Conservation (phyloP, 1,140 invertebrate species). For the Aphidius gifuensis region DNA sequence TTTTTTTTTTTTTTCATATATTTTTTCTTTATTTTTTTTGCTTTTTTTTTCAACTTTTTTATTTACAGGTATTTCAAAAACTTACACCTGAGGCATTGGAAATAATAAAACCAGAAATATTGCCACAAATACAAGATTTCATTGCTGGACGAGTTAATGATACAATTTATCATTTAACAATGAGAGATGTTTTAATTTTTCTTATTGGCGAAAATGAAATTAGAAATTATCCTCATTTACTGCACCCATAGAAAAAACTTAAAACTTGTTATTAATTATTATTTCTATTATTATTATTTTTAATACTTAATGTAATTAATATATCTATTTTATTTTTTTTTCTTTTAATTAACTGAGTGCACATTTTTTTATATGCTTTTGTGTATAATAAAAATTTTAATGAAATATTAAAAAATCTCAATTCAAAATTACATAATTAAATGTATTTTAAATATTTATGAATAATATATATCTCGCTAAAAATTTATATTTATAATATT, state of each 20-base stretch:
- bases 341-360: neutral
- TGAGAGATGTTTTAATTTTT: conserved; percentile 43
- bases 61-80: conserved; percentile 43
- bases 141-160: conserved; percentile 42
- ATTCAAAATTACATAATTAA: too few relatives aligned
- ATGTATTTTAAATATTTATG: too few relatives aligned
- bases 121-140: conserved; percentile 43
- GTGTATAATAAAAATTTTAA: too few relatives aligned
- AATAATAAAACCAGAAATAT: conserved; percentile 46
- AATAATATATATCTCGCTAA: too few relatives aligned
- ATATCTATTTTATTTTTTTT: conserved; percentile 10
- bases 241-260: conserved; percentile 17
- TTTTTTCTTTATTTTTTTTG: neutral
- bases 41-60: neutral
- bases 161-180: conserved; percentile 47
- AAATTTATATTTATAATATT: too few relatives aligned
- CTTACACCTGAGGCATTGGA: conserved; percentile 42
- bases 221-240: conserved; percentile 33
- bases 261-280: conserved; percentile 7
- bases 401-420: too few relatives aligned
- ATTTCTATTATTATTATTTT: neutral
- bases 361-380: too few relatives aligned
- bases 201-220: conserved; percentile 43
- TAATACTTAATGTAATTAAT: conserved; percentile 1
- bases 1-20: neutral